Conservation (phyloP, 2,888 invertebrate species). For the Idaea straminata region DNA sequence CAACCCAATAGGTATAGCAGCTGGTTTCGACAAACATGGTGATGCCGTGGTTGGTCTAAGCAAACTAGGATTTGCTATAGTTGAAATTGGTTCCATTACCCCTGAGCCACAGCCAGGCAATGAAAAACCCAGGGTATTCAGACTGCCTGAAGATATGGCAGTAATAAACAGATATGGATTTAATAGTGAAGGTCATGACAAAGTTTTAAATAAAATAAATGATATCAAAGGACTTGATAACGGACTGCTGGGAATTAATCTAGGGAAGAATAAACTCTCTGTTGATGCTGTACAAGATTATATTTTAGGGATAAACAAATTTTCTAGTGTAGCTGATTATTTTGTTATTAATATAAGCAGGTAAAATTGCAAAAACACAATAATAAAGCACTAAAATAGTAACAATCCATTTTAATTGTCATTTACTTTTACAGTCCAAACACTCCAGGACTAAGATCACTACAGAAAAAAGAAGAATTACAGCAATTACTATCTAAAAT, state of each 20-base stretch:
- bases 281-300: constrained; percentile 89
- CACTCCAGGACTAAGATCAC: constrained; percentile 92
- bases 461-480: constrained; percentile 90
- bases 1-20: constrained; percentile 98
- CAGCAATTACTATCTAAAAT: constrained; percentile 83
- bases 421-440: constrained; percentile 87
- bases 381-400: neutral
- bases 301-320: constrained; percentile 89
- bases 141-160: constrained; percentile 90
- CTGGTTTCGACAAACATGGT: constrained; percentile 98
- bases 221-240: constrained; percentile 74
- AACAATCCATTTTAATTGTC: neutral
- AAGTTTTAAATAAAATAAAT: constrained; percentile 84
- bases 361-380: constrained; percentile 45
- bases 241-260: constrained; percentile 92
- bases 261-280: constrained; percentile 96
- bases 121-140: constrained; percentile 94
- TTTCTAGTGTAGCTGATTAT: constrained; percentile 94
- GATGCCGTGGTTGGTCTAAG: constrained; percentile 92
- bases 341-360: constrained; percentile 97
- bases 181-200: constrained; percentile 95
- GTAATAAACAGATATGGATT: constrained; percentile 95
- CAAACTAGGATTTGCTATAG: constrained; percentile 94
- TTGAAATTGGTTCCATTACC: constrained; percentile 98
- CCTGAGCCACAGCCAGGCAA: constrained; percentile 97